Base-by-base conservation (phyloP, 2,113 vertebrate species). In the Ictalurus punctatus region DNA sequence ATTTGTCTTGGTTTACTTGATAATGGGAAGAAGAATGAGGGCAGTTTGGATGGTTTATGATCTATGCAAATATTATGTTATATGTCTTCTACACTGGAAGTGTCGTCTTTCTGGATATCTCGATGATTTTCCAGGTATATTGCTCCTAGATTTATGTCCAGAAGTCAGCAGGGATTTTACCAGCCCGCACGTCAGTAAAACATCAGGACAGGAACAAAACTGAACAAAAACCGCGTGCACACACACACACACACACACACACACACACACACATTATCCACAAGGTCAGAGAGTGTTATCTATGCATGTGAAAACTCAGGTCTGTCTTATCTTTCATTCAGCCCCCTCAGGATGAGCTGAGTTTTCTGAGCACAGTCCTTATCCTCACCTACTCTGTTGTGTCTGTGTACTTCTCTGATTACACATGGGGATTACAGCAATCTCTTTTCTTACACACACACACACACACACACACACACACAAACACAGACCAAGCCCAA, bases 341-440 rank as follows among this genome's bases (percentile, higher is more conserved):
- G 87, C 78, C 89, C 88, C 65, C 61, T 89, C 30, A 90, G 88
- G 30, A 86, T 83, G 86, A 44, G 54, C 82, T 83, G 71, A 84
- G 73, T 58, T 61, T 90, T 88, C 80, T 81, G 17, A 73, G 69
- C 58, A 87, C 83, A 61, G 44, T 78, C 81, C 74, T 91, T 89
- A 90, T 93, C 92, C 87, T 89, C 87, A 90, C 92, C 93, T 92
- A 85, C 85, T 93, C 92, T 88, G 93, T 94, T 89, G 94, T 88
- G 91, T 92, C 91, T 84, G 83, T 96, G 94, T 95, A 94, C 91
- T 92, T 91, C 76, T 83, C 89, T 91, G 94, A 93, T 95, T 96
- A 96, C 93, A 94, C 90, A 92, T 85, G 14, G 90, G 93, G 94
- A 95, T 96, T 95, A 95, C 94, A 52, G 88, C 94, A 96, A 95